phyloP scores from a whole-genome alignment of 2,113 vertebrate species.

The Podarcis raffonei region DNA sequence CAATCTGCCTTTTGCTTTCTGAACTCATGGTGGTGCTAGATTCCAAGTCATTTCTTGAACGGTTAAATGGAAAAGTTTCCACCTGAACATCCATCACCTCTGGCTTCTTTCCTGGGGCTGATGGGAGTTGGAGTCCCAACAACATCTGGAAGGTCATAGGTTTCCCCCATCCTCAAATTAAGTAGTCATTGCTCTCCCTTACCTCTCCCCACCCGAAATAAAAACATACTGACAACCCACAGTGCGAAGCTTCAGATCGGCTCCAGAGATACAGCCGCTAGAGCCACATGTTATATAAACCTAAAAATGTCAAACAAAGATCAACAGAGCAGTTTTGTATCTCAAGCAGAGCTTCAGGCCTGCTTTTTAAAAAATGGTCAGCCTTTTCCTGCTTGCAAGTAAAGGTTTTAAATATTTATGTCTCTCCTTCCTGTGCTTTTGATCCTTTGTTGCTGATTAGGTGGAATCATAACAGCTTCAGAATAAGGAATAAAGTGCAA shows the following conservation, averaged over 20 bases:
- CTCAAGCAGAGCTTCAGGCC: not conserved
- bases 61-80: not conserved
- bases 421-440: constrained; percentile 34
- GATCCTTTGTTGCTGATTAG: constrained; percentile 21
- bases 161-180: not conserved
- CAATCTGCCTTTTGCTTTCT: not conserved
- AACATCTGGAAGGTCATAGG: too few species aligned
- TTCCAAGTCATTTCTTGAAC: not conserved
- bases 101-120: not conserved
- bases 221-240: not conserved
- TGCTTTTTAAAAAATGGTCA: constrained; percentile 12
- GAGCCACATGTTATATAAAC: not conserved
- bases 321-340: not conserved
- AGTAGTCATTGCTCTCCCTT: not conserved
- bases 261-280: not conserved
- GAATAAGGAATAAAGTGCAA: constrained; percentile 30
- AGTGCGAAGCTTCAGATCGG: not conserved
- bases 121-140: too few species aligned
- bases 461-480: constrained; percentile 18
- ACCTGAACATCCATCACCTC: too few species aligned
- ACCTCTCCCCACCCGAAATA: not conserved
- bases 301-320: not conserved
- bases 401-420: constrained; percentile 38
- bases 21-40: constrained; percentile 16
- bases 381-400: constrained; percentile 3